phyloP scores from a whole-genome alignment of 2,797 vertebrate genomes.

The Lepus oiostolus region DNA sequence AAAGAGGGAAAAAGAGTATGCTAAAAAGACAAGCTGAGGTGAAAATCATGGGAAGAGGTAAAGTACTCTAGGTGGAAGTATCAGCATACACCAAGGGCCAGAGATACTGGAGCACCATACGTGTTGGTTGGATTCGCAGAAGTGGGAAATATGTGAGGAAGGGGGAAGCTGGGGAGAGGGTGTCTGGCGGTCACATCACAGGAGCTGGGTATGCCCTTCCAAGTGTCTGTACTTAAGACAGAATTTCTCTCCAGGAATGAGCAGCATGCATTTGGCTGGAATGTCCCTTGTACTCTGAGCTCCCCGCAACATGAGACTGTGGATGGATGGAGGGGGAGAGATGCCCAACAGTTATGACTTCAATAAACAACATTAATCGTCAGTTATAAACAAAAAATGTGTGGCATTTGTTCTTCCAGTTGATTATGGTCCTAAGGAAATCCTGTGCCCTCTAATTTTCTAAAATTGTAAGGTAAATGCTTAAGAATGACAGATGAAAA shows the following conservation, averaged over 20 bases:
- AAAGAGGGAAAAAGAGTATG: not conserved
- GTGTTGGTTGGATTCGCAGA: not conserved
- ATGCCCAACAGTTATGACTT: not conserved
- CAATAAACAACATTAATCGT: not conserved
- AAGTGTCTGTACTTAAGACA: not conserved
- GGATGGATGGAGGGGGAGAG: not conserved
- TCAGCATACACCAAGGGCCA: not conserved
- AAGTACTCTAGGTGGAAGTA: accelerated
- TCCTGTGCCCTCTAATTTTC: slow-evolving; percentile 31
- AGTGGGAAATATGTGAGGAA: not conserved
- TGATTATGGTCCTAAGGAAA: slow-evolving; percentile 21
- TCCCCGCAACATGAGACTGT: not conserved
- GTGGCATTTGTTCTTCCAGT: not conserved
- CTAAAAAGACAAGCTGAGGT: not conserved
- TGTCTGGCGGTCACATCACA: not conserved
- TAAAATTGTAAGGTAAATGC: slow-evolving; percentile 7
- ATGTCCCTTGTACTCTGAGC: not conserved
- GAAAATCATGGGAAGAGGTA: not conserved
- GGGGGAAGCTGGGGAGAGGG: too few relatives aligned
- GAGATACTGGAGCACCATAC: not conserved
- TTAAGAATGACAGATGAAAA: slow-evolving; percentile 43
- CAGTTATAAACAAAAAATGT: not conserved
- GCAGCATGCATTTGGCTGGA: not conserved
- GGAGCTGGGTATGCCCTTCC: not conserved
- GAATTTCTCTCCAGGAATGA: not conserved